Base-by-base conservation (phyloP, 2,113 vertebrate species). In the Chloebia gouldiae region DNA sequence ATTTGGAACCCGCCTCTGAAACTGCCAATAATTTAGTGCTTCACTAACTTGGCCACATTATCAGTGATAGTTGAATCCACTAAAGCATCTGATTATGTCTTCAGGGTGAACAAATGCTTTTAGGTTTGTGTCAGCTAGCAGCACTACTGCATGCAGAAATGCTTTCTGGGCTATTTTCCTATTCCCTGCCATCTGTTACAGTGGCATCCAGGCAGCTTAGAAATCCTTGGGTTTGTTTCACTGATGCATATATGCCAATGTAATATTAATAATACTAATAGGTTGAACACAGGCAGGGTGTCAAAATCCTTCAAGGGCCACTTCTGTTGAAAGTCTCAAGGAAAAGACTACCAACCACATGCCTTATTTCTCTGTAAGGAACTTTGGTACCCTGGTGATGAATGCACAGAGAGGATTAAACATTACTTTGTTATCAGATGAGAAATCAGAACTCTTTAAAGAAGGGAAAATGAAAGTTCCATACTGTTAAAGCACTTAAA, bases 181-280 rank as follows among this genome's bases (percentile, higher is more conserved):
- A 17, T 12, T 28, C 90, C 47, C 90, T 80, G 24, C 73, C 95
- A 63, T 94, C 96, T 97, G 93, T 76, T 93, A 65, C 18, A 37
- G 57, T 63, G 83, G 53, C 92, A 91, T 39, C 49, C 78, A 91
- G 86, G 76, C 59, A 40, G 60, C 15, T 72, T 42, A 28, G 53
- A 96, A 73, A 68, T 72, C 78, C 9, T 15, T 51, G 69, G 22
- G 56, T 54, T 92, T 89, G 27, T 33, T 76, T 71, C 71, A 79
- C 11, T 40, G 44, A 83, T 61, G 54, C 27, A 12, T 35, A n/a
- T 25, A 24, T 53, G 19, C 59, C 91, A 86, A 14, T 28, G 42
- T 28, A 90, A 44, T 64, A 63, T 40, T 70, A 73, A 23, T 23
- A 73, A 68, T 16, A 12, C 65, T 66, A 72, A 60, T 13, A 51